phyloP scores from a whole-genome alignment of 2,113 vertebrate genomes.

The Oenanthe oenanthe region DNA sequence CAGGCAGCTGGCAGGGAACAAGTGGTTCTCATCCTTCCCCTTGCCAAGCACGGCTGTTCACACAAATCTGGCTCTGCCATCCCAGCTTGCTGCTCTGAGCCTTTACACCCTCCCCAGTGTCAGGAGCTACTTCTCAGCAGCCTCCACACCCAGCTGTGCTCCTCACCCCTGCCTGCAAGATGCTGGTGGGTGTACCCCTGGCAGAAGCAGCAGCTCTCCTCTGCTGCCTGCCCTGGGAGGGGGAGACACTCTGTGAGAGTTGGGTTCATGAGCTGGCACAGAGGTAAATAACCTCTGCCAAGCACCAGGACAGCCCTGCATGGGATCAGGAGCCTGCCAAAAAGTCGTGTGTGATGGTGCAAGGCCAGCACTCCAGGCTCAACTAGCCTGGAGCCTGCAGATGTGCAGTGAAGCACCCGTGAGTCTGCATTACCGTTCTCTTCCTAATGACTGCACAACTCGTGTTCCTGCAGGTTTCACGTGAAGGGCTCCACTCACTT shows the following conservation, averaged over 20 bases:
- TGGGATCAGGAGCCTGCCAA: not conserved
- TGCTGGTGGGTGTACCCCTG: not conserved
- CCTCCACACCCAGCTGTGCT: not conserved
- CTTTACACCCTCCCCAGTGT: not conserved
- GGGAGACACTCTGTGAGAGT: not conserved
- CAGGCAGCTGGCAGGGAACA: not conserved
- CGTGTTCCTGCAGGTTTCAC: not conserved
- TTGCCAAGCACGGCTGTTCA: not conserved
- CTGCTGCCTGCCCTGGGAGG: fast-evolving
- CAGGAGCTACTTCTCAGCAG: not conserved
- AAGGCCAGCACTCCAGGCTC: fast-evolving
- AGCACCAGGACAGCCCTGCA: not conserved
- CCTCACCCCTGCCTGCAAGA: not conserved
- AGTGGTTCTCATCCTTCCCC: not conserved
- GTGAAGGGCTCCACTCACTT: not conserved
- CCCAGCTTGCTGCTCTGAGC: not conserved
- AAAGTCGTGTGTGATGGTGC: fast-evolving
- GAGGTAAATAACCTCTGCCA: not conserved
- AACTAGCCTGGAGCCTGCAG: not conserved
- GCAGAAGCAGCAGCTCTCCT: not conserved
- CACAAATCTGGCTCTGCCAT: not conserved
- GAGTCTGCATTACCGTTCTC: not conserved
- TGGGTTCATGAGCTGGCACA: not conserved
- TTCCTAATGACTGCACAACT: not conserved
- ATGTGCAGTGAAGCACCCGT: not conserved